Evolutionary conservation across 1,140 invertebrate species (phyloP), one percentile per base, ranked within the genome.

Genomic region (Uloborus diversus): DNA sequence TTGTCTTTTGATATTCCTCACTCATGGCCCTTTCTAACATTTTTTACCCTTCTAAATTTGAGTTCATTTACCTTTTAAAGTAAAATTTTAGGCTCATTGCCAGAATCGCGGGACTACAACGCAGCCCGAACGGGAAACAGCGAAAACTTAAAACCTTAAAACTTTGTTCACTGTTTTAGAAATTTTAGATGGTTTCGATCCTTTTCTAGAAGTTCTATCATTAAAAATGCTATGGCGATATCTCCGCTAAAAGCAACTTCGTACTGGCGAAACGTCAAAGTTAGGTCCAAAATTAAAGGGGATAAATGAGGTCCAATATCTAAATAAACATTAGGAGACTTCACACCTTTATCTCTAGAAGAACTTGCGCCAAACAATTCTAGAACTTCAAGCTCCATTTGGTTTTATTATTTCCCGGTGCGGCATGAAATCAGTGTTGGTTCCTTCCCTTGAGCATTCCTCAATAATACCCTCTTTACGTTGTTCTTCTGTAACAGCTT

Each of bases 291-390:
- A 25, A 80, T 17, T 5, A 37, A 13, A 5, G 66, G 65, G 33
- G 30, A 30, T n/a, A 65, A 4, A 65, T 59, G 23, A 51, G 28
- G 20, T 33, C 79, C 70, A 25, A 14, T 23, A 23, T 71, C 61
- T 27, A 81, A 57, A 25, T 3, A 64, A 14, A 35, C 28, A 53
- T 62, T 80, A 4, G 70, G 32, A 7, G 65, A 79, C 37, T 25
- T 69, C 13, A 25, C 23, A 32, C 35, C 33, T 13, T 56, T 9
- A 62, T 33, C 28, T 20, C 1, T 20, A 4, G 78, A 25, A 42
- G 47, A 32, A 25, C 61, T 75, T 30, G 42, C 33, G 33, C 62
- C 70, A 64, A 14, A 64, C 66, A 62, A 62, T 62, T 11, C 37
- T 32, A 62, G 11, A 30, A 0, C 27, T 5, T 17, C 25, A 47